Evolutionary conservation across 2,888 invertebrate genomes (phyloP).

Genomic region (Eubasilissa splendida): DNA sequence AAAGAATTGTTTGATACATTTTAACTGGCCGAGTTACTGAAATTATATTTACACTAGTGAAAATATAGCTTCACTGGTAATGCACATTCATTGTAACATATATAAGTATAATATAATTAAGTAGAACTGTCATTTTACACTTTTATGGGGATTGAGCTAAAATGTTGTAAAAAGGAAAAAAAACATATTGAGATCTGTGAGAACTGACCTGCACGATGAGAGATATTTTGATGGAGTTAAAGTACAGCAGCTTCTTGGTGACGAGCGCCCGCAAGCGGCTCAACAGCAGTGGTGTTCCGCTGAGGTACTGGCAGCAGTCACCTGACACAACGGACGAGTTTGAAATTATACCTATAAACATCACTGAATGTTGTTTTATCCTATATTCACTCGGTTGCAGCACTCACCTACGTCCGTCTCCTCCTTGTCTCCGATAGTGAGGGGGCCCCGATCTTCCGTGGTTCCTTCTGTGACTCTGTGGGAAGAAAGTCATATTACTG

Average conservation of each 20-base stretch:
- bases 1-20: no score
- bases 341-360: background rate
- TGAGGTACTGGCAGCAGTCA: background rate
- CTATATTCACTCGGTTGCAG: no score
- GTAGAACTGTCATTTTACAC: no score
- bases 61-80: no score
- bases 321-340: background rate
- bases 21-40: no score
- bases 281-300: conserved; percentile 1
- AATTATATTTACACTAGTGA: no score
- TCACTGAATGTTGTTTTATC: no score
- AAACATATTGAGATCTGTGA: background rate
- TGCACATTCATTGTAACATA: no score
- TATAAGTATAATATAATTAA: no score
- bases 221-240: background rate
- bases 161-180: no score
- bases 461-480: conserved; percentile 66
- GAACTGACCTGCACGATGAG: conserved; percentile 21
- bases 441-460: background rate
- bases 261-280: conserved; percentile 3
- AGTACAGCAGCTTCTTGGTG: conserved; percentile 42
- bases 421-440: no score
- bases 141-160: no score
- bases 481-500: conserved; percentile 68
- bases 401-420: background rate